Percentiles rank a stretch among this genome's conserved stretches.
Conservation (phyloP, 2,797 vertebrate genomes). For the Salmo trutta region DNA sequence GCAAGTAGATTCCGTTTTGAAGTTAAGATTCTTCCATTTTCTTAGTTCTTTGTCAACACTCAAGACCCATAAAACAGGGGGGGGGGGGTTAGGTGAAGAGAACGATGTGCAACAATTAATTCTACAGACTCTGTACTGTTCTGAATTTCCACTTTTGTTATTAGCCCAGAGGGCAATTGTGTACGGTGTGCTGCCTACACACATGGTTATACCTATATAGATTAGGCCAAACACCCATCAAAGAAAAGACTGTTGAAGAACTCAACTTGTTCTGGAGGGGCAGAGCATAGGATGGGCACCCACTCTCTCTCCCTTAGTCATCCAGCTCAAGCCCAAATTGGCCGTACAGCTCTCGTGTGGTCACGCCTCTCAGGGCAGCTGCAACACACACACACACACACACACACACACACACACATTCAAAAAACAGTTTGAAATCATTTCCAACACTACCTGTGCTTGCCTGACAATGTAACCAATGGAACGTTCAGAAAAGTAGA, state of each 20-base stretch:
- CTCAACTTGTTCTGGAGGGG: neutral
- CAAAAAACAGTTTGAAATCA: too few relatives aligned
- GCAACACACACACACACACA: constrained; percentile 6
- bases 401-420: too few relatives aligned
- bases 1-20: neutral
- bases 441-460: neutral
- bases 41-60: neutral
- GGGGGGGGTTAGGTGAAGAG: too few relatives aligned
- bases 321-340: constrained; percentile 83
- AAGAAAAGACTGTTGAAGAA: too few relatives aligned
- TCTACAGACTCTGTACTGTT: too few relatives aligned
- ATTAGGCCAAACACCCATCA: too few relatives aligned
- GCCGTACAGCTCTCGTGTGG: constrained; percentile 66
- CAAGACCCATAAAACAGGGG: too few relatives aligned
- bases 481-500: neutral
- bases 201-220: too few relatives aligned
- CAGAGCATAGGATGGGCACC: neutral
- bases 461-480: neutral
- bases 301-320: neutral
- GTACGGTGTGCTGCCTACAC: too few relatives aligned
- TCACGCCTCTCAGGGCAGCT: constrained; percentile 88
- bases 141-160: too few relatives aligned
- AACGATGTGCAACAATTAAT: too few relatives aligned
- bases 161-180: too few relatives aligned
- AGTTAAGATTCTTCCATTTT: neutral